Evolutionary conservation across 2,113 vertebrate genomes (phyloP).

Genomic region (Narcine bancroftii): DNA sequence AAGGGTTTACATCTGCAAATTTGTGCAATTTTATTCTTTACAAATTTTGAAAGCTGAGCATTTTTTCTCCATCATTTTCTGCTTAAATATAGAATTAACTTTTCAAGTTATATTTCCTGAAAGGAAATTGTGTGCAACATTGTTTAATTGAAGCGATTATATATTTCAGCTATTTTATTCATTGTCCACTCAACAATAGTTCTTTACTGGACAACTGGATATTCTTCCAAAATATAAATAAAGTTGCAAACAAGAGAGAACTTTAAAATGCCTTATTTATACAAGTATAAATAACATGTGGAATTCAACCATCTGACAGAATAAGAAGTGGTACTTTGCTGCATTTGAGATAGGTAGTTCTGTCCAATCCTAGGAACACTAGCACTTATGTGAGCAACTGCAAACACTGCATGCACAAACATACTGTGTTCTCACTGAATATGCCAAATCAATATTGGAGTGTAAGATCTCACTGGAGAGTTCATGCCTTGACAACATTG

Average conservation of each 20-base stretch:
- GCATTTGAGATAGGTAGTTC: no score
- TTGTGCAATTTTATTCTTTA: neutral
- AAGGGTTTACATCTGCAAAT: neutral
- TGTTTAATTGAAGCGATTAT: slow-evolving; percentile 4
- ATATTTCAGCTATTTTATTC: neutral
- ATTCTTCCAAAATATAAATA: neutral
- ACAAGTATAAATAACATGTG: neutral
- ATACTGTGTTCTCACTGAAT: neutral
- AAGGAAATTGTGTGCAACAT: neutral
- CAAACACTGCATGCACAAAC: neutral
- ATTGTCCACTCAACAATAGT: neutral
- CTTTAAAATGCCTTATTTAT: neutral
- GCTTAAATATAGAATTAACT: neutral
- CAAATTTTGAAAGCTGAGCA: neutral
- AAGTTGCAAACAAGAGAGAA: neutral
- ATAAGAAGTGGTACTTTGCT: neutral
- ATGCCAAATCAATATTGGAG: neutral
- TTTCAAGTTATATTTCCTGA: neutral
- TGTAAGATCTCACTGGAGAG: neutral
- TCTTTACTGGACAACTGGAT: neutral
- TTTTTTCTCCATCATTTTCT: neutral
- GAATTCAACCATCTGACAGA: neutral
- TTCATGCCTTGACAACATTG: neutral
- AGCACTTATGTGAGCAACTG: neutral
- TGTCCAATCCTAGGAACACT: neutral